phyloP scores from a whole-genome alignment of 2,113 vertebrate species.

The Blennius ocellaris region DNA sequence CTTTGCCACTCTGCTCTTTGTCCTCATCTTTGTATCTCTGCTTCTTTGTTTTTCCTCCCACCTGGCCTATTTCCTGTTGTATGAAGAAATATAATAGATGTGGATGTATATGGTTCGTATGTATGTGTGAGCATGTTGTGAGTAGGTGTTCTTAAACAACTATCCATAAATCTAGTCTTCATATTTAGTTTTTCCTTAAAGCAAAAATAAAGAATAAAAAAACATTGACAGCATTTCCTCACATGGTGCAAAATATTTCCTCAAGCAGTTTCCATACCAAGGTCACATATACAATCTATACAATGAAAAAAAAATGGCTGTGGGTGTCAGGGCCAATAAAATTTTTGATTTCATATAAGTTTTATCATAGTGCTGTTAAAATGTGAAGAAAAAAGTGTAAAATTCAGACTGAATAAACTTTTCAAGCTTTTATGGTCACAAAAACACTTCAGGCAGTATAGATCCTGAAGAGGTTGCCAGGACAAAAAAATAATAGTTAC shows the following conservation, averaged over 20 bases:
- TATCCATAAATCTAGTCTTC: constrained; percentile 51
- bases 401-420: no score
- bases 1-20: constrained; percentile 37
- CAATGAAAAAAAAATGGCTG: constrained; percentile 8
- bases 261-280: constrained; percentile 37
- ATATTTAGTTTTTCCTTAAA: constrained; percentile 45
- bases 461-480: no score
- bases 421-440: no score
- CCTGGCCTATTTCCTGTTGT: constrained; percentile 23
- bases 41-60: constrained; percentile 23
- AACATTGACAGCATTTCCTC: neutral
- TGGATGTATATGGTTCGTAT: neutral
- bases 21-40: constrained; percentile 38
- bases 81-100: constrained; percentile 24
- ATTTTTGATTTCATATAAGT: no score
- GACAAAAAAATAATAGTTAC: no score
- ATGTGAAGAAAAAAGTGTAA: no score
- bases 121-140: constrained; percentile 10
- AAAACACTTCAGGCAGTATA: no score
- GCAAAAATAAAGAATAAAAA: constrained; percentile 51
- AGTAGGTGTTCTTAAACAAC: constrained; percentile 66
- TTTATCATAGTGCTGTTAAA: no score
- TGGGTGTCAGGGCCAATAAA: no score
- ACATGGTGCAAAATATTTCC: constrained; percentile 29
- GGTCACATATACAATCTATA: constrained; percentile 43